These are phyloP conservation scores for Rhagoletis pomonella DNA, from an alignment of 1,140 invertebrate species.

Conservation along the genomic window DNA sequence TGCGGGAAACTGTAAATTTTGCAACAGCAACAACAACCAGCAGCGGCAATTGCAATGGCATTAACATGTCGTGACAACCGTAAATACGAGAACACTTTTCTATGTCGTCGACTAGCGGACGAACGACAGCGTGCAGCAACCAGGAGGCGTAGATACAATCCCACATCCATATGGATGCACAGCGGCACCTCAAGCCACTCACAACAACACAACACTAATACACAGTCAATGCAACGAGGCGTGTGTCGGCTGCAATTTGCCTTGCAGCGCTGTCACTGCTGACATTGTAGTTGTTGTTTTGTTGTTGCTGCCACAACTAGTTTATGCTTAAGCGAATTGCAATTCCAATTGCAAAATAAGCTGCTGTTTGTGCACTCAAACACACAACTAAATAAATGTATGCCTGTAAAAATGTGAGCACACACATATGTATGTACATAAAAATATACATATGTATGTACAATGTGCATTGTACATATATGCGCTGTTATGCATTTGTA, in stretches of 20 bases:
- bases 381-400: background rate
- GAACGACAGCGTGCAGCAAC: background rate
- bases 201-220: constrained; percentile 26
- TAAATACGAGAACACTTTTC: background rate
- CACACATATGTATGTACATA: background rate
- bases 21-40: background rate
- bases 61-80: constrained; percentile 33
- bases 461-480: no score
- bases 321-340: constrained; percentile 51
- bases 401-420: background rate
- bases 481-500: no score
- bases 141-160: background rate
- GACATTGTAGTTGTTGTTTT: constrained; percentile 9
- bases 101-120: background rate
- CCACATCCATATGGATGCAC: background rate
- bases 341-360: constrained; percentile 43
- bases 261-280: constrained; percentile 27
- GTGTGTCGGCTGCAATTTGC: constrained; percentile 49
- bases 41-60: background rate
- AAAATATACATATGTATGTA: background rate
- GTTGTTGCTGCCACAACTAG: constrained; percentile 30
- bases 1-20: background rate
- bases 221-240: constrained; percentile 38
- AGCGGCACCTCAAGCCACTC: background rate
- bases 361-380: constrained; percentile 24